Percentiles rank a stretch among this genome's conserved stretches.
phyloP scores from a whole-genome alignment of 1,140 invertebrate species.

The Pseudomyrmex pallidus region DNA sequence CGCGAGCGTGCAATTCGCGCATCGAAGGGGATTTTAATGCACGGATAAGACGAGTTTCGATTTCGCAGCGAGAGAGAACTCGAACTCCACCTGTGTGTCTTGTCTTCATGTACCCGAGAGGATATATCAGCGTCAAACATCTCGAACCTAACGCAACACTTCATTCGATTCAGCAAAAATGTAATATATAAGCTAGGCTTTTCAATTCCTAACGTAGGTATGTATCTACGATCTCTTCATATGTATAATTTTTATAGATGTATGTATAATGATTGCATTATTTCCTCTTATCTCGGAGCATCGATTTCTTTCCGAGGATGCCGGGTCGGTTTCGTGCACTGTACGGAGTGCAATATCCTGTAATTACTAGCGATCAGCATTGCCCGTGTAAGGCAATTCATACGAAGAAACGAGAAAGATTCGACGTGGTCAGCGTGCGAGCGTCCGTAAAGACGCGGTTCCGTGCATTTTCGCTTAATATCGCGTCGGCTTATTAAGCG shows the following conservation, averaged over 20 bases:
- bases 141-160: neutral
- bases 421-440: constrained; percentile 5
- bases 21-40: constrained; percentile 24
- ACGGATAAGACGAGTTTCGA: constrained; percentile 2
- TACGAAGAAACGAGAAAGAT: constrained; percentile 26
- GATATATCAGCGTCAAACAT: neutral
- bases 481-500: constrained; percentile 43
- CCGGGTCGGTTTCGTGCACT: neutral
- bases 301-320: neutral
- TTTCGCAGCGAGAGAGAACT: constrained; percentile 4
- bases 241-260: neutral
- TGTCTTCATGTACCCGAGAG: neutral
- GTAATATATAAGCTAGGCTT: neutral
- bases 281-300: constrained; percentile 2
- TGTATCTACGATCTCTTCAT: neutral
- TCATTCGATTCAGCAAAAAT: no score
- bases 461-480: constrained; percentile 41
- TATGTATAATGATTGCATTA: neutral
- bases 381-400: constrained; percentile 34
- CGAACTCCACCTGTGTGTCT: neutral
- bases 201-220: neutral
- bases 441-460: neutral
- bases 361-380: constrained; percentile 39
- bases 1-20: constrained; percentile 3
- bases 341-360: constrained; percentile 29